Base-by-base conservation (phyloP, 2,888 invertebrate species). In the Drosophila sordidula region DNA sequence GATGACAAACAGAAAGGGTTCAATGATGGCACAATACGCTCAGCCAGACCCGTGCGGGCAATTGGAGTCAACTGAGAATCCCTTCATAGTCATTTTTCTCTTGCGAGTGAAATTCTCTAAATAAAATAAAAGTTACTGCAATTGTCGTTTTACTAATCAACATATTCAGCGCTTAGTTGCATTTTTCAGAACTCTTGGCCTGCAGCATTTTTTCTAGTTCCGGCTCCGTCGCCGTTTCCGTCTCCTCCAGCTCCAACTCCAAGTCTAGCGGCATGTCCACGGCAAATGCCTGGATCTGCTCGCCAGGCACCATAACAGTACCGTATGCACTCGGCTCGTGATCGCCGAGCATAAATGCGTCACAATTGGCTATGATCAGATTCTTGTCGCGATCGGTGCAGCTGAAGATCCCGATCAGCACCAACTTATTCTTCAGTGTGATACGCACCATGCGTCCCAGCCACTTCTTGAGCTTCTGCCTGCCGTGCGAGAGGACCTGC, bases 361-460 rank as follows among this genome's bases (percentile, higher is more conserved):
- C 63, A 12, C 78, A 82, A 2, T 80, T 36, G 46, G 59, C 58
- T 4, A 84, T 18, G 0, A 81, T 59, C 32, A 80, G n/a, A 32
- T 80, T 80, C 54, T 42, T 16, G 14, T 80, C 75, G 26, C 38
- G 75, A 54, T 84, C 81, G 25, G 84, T 80, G 49, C 78, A 84
- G 18, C 84, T 69, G 8, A 80, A 80, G 25, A 69, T 54, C 5
- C 80, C 84, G 14, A 71, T 56, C 11, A 77, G 16, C 0, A 42
- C 46, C 26, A 42, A 11, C 36, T 70, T 52, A 14, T 71, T 78
- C 22, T 50, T 54, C 16, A 84, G 46, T 0, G 52, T 71, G 4
- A 84, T 52, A 1, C 78, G 68, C 3, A 78, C 64, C 11, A 44
- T 29, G 25, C 58, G 63, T 0, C 78, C 80, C 44, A 80, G 44